phyloP scores from a whole-genome alignment of 2,113 vertebrate genomes.

The Tautogolabrus adspersus region DNA sequence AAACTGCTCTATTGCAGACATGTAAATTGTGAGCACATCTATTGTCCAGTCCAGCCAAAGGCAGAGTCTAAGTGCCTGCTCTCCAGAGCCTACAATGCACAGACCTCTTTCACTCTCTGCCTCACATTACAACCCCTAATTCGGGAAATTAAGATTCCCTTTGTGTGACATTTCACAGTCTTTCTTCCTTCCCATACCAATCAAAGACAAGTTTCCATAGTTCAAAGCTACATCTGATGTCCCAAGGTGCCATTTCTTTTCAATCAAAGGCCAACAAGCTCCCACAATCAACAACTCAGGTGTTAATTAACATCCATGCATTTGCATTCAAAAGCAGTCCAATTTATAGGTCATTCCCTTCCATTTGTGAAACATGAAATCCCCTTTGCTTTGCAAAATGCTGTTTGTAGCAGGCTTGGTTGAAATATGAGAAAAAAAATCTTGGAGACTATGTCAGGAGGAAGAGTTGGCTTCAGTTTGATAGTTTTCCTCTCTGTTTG shows the following conservation, averaged over 20 bases:
- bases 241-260: constrained; percentile 78
- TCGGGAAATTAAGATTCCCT: constrained; percentile 75
- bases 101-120: constrained; percentile 5
- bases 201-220: constrained; percentile 71
- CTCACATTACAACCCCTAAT: constrained; percentile 74
- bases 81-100: constrained; percentile 53
- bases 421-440: background rate
- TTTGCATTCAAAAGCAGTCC: constrained; percentile 82
- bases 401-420: constrained; percentile 17
- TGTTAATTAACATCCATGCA: constrained; percentile 83
- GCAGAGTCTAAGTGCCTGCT: constrained; percentile 33
- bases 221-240: constrained; percentile 77
- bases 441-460: background rate
- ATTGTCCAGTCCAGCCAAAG: constrained; percentile 67
- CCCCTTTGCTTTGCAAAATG: constrained; percentile 16
- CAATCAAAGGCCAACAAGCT: constrained; percentile 80
- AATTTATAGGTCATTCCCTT: constrained; percentile 78
- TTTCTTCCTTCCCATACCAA: constrained; percentile 79
- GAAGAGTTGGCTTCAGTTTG: background rate
- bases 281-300: constrained; percentile 83
- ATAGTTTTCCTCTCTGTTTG: background rate
- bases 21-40: constrained; percentile 60
- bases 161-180: constrained; percentile 83
- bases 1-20: constrained; percentile 50
- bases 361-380: constrained; percentile 76